A percentile compares a stretch with the other conserved stretches of the same genome.
Conservation (phyloP, 1,140 invertebrate species). For the Heliothis virescens region DNA sequence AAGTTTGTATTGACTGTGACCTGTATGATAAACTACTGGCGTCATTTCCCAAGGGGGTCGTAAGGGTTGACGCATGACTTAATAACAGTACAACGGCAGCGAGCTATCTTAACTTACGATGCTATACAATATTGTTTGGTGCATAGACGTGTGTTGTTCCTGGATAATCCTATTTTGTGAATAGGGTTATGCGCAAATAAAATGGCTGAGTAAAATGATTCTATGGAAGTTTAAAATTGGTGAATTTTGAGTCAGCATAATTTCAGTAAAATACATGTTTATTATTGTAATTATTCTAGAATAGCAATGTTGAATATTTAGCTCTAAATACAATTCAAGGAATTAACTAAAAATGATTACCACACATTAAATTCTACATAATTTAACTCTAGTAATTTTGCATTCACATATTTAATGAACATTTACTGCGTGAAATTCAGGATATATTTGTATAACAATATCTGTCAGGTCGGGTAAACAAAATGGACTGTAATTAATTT, state of each 20-base stretch:
- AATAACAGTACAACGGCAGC: not conserved
- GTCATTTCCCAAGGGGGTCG: constrained; percentile 10
- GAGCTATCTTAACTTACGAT: not conserved
- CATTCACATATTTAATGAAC: not conserved
- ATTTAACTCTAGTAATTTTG: too few species aligned
- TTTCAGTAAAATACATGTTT: too few species aligned
- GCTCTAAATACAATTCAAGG: too few species aligned
- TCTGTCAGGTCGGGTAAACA: not conserved
- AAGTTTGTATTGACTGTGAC: constrained; percentile 8
- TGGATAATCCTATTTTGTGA: not conserved
- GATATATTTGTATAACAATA: constrained; percentile 25
- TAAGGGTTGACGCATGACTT: not conserved
- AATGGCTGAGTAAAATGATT: too few species aligned
- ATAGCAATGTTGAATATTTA: too few species aligned
- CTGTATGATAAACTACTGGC: constrained; percentile 13
- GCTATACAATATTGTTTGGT: not conserved
- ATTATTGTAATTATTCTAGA: too few species aligned
- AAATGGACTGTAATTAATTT: constrained; percentile 60
- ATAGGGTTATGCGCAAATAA: too few species aligned
- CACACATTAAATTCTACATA: too few species aligned
- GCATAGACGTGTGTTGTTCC: not conserved
- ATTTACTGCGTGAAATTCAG: not conserved
- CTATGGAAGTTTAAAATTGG: too few species aligned
- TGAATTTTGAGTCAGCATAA: too few species aligned
- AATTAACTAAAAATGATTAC: too few species aligned